Evolutionary conservation across 2,888 invertebrate species (phyloP), one percentile per base, ranked within the genome.

Genomic region (Mythimna pallens): DNA sequence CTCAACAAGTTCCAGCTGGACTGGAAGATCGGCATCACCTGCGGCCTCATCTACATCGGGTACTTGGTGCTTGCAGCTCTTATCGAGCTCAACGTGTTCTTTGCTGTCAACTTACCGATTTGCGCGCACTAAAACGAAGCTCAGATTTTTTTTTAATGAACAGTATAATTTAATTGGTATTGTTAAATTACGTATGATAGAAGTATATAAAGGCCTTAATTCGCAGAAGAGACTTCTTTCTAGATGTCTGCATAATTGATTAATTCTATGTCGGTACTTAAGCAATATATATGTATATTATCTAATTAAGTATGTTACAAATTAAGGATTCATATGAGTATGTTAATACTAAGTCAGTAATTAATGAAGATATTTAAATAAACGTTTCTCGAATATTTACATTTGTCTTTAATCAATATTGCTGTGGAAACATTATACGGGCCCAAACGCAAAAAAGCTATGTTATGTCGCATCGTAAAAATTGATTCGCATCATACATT

Each of bases 81-180:
- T 34, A 97, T 98, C 66, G 98, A 98, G 92, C 95, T 98, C 67
- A 98, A 98, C 89, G 96, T 98, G 10, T 98, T 98, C 91, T 98
- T 98, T 86, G 92, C 95, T 3, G 98, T 98, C 10, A 98, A 98
- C 93, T 92, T 97, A 65, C 98, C 98, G 0, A 96, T 97, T 14
- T 98, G 98, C 89, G 95, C 95, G 68, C 97, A 97, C 89, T 93
- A 81, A 80, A 12, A 14, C 4, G 9, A 43, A 22, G 5, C 17
- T 43, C 47, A 14, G 22, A n/a, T 7, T 30, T 50, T 30, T 34
- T 55, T 22, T 17, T 9, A 10, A 10, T 43, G 25, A 43, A 4
- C 7, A 22, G 3, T 12, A 74, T 10, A 14, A 25, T 40, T 75
- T 17, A 22, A n/a, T 20, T n/a, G 20, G 20, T 58, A 43, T 52